Base-by-base conservation (phyloP, 1,140 invertebrate genomes). In the Rhagoletis zephyria region DNA sequence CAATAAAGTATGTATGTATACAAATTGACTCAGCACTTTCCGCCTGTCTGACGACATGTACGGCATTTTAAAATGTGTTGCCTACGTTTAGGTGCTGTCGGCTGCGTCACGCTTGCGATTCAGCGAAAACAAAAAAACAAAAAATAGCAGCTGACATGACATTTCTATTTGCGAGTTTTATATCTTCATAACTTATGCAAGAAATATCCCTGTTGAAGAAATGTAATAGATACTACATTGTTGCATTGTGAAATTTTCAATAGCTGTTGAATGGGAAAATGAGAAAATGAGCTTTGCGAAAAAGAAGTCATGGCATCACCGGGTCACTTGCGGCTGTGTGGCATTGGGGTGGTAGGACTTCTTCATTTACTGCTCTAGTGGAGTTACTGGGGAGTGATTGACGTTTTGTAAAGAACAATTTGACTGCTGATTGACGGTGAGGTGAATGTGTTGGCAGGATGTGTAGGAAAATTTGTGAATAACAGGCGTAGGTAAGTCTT, bases 141-240 rank as follows among this genome's bases (percentile, higher is more conserved):
- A 30, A 6, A 81, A 56, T 6, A 30, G 6, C 12, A 30, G 74
- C 16, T 81, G 74, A 56, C 45, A 56, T 10, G 4, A n/a, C 48
- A 81, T 81, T 81, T 59, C 48, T 81, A 81, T 56, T 77, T n/a
- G 16, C 45, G n/a, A 9, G 45, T 77, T 51, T 81, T 81, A 81
- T 30, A 56, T 81, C 74, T 81, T 81, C 74, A 81, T 81, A 81
- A 81, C 30, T 81, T 81, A 59, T 59, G 4, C 1, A 56, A 56
- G 51, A 56, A 56, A 30, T 30, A 30, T 30, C 30, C 30, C 30
- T 30, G 30, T 30, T 30, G 48, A 81, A 81, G 74, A 67, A 14
- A 63, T 63, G n/a, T 63, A n/a, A 14, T n/a, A 16, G n/a, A 63
- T 30, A 30, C 30, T 30, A 30, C 12, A 16, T 40, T 7, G 64